Conservation (phyloP, 2,888 invertebrate genomes). For the Synanthedon vespiformis region DNA sequence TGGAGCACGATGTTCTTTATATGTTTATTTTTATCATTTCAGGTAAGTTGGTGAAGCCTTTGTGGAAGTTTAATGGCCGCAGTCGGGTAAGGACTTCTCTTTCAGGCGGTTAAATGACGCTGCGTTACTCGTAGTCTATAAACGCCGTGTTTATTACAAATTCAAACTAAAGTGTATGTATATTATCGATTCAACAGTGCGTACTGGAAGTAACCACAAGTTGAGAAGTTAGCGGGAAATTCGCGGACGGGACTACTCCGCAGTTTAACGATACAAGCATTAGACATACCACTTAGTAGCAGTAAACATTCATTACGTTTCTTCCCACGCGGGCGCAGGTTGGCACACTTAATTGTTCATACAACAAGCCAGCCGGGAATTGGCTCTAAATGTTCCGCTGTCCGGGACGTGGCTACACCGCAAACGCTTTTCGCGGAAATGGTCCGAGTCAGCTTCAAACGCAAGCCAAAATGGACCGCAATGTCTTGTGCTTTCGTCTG, state of each 20-base stretch:
- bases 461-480: constrained; percentile 43
- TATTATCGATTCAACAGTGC: background rate
- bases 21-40: constrained; percentile 63
- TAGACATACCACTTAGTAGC: constrained; percentile 39
- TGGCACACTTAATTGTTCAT: constrained; percentile 65
- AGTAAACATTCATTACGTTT: constrained; percentile 57
- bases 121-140: no score
- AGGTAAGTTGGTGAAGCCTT: constrained; percentile 53
- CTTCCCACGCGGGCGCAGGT: constrained; percentile 50
- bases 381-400: constrained; percentile 59
- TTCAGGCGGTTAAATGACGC: constrained; percentile 19
- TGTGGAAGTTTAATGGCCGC: constrained; percentile 41
- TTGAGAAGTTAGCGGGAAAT: background rate
- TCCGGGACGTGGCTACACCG: constrained; percentile 51
- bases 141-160: no score
- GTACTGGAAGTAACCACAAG: background rate
- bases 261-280: constrained; percentile 22
- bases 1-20: constrained; percentile 55
- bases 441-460: constrained; percentile 21
- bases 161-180: background rate
- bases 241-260: constrained; percentile 6
- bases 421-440: constrained; percentile 44
- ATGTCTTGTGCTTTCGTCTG: constrained; percentile 28
- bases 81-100: constrained; percentile 46
- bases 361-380: constrained; percentile 65